These are phyloP conservation scores for Bedellia somnulentella DNA, from an alignment of 2,888 invertebrate species.

Conservation along the genomic window DNA sequence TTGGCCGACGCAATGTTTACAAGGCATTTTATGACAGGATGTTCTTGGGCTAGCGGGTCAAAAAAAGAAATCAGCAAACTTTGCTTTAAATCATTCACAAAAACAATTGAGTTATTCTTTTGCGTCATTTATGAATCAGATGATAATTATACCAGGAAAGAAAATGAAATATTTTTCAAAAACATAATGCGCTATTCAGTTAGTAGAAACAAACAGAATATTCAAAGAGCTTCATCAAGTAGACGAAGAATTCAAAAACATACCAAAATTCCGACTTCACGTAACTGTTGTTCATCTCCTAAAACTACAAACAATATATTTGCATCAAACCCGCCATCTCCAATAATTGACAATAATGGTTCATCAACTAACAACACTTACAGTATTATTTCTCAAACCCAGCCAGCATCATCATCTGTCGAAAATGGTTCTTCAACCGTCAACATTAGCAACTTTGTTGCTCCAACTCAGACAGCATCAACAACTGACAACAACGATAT, in stretches of 20 bases:
- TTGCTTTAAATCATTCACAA: conserved; percentile 7
- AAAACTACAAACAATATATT: conserved; percentile 5
- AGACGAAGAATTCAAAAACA: conserved; percentile 5
- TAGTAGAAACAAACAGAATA: conserved; percentile 7
- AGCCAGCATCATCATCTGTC: conserved; percentile 3
- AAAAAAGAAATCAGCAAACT: conserved; percentile 6
- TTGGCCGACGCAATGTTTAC: conserved; percentile 5
- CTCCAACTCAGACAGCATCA: conserved; percentile 3
- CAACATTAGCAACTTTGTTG: conserved; percentile 4
- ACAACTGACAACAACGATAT: conserved; percentile 3
- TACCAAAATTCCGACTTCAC: conserved; percentile 4
- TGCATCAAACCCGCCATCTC: conserved; percentile 6
- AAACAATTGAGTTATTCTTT: conserved; percentile 5
- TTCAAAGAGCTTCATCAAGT: conserved; percentile 6
- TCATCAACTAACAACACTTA: conserved; percentile 2
- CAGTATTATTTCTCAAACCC: conserved; percentile 3
- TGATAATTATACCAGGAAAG: conserved; percentile 7
- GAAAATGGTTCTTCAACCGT: conserved; percentile 4
- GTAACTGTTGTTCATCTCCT: conserved; percentile 4
- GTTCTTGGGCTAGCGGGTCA: conserved; percentile 8
- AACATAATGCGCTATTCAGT: conserved; percentile 8
- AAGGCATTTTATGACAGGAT: conserved; percentile 8
- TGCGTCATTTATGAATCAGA: conserved; percentile 3
- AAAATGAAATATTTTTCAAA: conserved; percentile 5
- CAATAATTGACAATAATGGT: conserved; percentile 5